Conservation (phyloP, 1,140 invertebrate species). For the Dendrolimus punctatus region DNA sequence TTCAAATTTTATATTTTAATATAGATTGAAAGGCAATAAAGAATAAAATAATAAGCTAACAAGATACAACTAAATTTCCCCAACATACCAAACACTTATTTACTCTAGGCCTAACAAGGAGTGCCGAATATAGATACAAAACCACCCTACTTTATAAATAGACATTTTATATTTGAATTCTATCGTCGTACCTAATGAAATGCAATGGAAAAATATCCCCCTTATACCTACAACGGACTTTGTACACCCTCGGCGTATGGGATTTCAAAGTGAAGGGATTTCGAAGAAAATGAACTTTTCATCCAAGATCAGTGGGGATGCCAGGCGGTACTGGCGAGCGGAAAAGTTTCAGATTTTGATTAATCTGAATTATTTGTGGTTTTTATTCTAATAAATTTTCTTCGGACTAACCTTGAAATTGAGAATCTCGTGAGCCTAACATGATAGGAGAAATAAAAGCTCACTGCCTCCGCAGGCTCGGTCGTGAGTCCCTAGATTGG, state of each 20-base stretch:
- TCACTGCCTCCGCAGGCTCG: no score
- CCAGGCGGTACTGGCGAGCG: slow-evolving; percentile 30
- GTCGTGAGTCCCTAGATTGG: no score
- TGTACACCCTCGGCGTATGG: slow-evolving; percentile 31
- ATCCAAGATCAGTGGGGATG: slow-evolving; percentile 39
- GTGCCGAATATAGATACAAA: not conserved
- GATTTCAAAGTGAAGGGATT: slow-evolving; percentile 48
- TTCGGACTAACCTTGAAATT: no score
- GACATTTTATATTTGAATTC: slow-evolving; percentile 41
- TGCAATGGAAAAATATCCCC: slow-evolving; percentile 15
- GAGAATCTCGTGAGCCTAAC: no score
- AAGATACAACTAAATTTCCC: not conserved
- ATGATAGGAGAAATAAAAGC: no score
- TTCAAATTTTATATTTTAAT: no score
- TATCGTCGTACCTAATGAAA: slow-evolving; percentile 17
- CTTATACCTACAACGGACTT: slow-evolving; percentile 17
- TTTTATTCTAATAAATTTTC: no score
- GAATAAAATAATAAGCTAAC: no score
- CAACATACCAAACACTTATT: slow-evolving; percentile 2
- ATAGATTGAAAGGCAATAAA: no score
- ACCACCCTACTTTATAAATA: slow-evolving; percentile 12
- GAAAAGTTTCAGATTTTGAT: slow-evolving; percentile 15
- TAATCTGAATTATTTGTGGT: no score
- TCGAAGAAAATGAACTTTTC: slow-evolving; percentile 58
- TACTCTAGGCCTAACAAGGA: not conserved